A percentile compares a stretch with the other conserved stretches of the same genome.
Evolutionary conservation across 2,797 vertebrate species (phyloP).

Genomic region (Gymnoscopelus braueri): DNA sequence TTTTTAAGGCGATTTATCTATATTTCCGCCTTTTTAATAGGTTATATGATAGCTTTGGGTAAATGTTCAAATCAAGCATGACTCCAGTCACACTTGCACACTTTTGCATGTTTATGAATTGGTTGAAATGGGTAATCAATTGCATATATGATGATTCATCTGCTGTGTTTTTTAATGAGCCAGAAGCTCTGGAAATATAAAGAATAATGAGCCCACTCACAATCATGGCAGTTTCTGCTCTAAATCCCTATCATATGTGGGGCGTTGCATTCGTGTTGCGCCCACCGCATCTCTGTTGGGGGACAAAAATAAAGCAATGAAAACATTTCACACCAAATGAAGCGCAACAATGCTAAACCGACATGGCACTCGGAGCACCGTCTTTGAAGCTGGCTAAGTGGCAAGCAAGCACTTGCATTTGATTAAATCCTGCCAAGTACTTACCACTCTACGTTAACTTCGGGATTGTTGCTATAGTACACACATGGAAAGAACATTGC

Average conservation of each 20-base stretch:
- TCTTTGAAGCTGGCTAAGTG: constrained; percentile 41
- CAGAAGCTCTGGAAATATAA: constrained; percentile 59
- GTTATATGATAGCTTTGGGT: no score
- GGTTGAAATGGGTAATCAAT: constrained; percentile 44
- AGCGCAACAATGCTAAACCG: constrained; percentile 45
- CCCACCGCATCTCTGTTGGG: constrained; percentile 48
- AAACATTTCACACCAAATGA: constrained; percentile 70
- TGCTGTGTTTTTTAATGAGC: constrained; percentile 54
- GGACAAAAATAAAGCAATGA: constrained; percentile 65
- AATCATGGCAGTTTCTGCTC: constrained; percentile 62
- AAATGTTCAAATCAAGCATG: no score
- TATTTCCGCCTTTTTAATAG: not conserved
- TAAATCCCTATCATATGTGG: constrained; percentile 58
- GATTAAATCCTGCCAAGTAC: constrained; percentile 14
- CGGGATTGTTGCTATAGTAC: constrained; percentile 7
- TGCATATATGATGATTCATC: constrained; percentile 52
- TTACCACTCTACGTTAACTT: not conserved
- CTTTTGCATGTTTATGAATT: not conserved
- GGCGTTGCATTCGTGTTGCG: constrained; percentile 53
- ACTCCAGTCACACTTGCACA: no score
- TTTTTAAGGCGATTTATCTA: constrained; percentile 28
- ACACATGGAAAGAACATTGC: constrained; percentile 24
- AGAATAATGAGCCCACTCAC: constrained; percentile 62
- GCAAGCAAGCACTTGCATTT: constrained; percentile 19
- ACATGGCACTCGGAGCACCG: constrained; percentile 40